These are phyloP conservation scores for Dicrostonyx torquatus DNA, from an alignment of 2,797 vertebrate species.

Conservation along the genomic window DNA sequence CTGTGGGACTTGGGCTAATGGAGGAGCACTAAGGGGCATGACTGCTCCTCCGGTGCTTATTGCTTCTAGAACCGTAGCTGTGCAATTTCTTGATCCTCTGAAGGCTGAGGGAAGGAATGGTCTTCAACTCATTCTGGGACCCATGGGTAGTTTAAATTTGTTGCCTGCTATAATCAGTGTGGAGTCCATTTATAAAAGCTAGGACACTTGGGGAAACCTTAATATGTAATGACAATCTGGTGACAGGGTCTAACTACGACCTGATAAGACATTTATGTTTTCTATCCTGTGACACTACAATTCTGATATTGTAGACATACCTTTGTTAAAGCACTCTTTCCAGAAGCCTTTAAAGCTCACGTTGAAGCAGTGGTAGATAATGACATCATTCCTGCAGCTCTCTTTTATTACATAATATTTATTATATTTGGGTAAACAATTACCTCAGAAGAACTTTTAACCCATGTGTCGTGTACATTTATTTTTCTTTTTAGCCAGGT, in stretches of 20 bases:
- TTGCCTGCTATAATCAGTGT: not conserved
- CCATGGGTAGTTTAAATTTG: not conserved
- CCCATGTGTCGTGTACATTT: not conserved
- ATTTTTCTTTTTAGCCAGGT: not conserved
- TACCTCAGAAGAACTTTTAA: not conserved
- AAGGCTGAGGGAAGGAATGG: not conserved
- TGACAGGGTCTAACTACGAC: not conserved
- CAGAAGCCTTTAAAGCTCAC: not conserved
- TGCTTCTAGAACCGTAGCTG: not conserved
- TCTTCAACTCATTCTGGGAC: not conserved
- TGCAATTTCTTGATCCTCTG: not conserved
- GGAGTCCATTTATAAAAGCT: not conserved
- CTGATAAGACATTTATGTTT: not conserved
- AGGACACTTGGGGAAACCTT: not conserved
- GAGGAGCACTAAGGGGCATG: rapidly evolving
- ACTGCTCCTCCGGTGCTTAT: not conserved
- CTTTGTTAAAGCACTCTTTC: not conserved
- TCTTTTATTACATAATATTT: slow-evolving; percentile 25
- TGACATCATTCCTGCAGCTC: not conserved
- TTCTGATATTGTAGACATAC: not conserved
- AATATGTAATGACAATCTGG: not conserved
- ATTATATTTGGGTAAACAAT: not conserved
- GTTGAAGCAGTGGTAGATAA: not conserved
- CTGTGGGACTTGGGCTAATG: not conserved
- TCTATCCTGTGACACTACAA: not conserved